Conservation (phyloP, 2,888 invertebrate genomes). For the Leistus spinibarbis region DNA sequence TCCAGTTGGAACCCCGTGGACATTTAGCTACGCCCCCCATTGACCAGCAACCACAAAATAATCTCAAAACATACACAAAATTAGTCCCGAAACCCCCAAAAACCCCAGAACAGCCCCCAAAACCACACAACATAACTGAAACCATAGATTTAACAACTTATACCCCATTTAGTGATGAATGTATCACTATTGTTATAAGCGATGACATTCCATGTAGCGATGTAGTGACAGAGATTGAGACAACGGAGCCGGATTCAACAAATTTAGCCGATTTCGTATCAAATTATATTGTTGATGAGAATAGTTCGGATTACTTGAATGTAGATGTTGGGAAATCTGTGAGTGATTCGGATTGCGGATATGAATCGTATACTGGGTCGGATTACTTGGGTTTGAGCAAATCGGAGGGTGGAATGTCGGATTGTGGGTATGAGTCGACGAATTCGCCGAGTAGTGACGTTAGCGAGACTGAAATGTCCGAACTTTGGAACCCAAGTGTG, state of each 20-base stretch:
- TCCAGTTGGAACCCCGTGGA: constrained; percentile 83
- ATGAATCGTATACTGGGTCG: constrained; percentile 30
- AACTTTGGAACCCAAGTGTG: constrained; percentile 77
- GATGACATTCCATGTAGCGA: constrained; percentile 62
- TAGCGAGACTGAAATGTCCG: constrained; percentile 56
- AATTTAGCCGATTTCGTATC: constrained; percentile 40
- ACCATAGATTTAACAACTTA: constrained; percentile 65
- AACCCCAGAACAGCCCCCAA: constrained; percentile 47
- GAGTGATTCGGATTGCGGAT: constrained; percentile 35
- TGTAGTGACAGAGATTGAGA: constrained; percentile 56
- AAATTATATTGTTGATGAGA: constrained; percentile 45
- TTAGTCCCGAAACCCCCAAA: constrained; percentile 52
- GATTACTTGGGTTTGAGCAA: constrained; percentile 19
- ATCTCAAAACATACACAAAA: constrained; percentile 43
- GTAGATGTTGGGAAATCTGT: background rate
- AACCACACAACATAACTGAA: constrained; percentile 28
- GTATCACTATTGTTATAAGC: constrained; percentile 74
- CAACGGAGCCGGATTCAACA: constrained; percentile 45
- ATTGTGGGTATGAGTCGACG: constrained; percentile 71
- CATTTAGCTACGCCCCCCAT: constrained; percentile 54
- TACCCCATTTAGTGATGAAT: constrained; percentile 73
- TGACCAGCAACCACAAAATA: constrained; percentile 15
- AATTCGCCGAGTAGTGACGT: constrained; percentile 60
- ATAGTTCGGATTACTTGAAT: constrained; percentile 39
- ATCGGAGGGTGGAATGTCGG: constrained; percentile 53